These are phyloP conservation scores for Gorsachius magnificus DNA, from an alignment of 2,797 vertebrate genomes.

Conservation along the genomic window DNA sequence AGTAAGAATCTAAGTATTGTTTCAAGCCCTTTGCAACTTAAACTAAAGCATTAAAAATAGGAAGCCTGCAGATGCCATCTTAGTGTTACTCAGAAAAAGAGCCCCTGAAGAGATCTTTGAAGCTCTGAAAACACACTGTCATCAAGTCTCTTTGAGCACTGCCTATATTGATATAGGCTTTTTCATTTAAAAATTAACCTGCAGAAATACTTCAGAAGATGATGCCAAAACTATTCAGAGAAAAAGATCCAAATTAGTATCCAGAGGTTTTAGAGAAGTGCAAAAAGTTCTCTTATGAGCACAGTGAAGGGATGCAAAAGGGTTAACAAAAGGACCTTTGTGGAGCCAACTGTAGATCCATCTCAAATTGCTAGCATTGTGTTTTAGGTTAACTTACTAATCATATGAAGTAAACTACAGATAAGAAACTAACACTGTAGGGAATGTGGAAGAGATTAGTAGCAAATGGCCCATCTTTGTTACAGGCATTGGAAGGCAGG, in stretches of 20 bases:
- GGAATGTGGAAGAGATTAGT: no score
- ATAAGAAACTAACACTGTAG: no score
- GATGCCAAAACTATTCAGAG: neutral
- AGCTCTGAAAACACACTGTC: constrained; percentile 41
- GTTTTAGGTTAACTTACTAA: no score
- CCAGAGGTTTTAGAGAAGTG: neutral
- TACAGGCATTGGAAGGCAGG: no score
- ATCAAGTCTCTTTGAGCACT: constrained; percentile 37
- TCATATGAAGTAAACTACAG: no score
- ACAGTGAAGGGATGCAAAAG: no score
- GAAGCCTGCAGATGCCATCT: constrained; percentile 13
- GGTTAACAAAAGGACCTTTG: no score
- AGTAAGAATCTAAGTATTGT: constrained; percentile 1
- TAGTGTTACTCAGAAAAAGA: constrained; percentile 8
- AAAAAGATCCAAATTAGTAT: neutral
- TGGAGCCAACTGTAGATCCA: no score
- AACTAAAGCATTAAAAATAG: constrained; percentile 46
- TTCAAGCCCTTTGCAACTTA: constrained; percentile 32
- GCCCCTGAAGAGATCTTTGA: constrained; percentile 9
- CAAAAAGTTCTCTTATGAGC: neutral
- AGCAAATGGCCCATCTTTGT: no score
- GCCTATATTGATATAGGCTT: neutral
- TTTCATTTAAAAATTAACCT: constrained; percentile 60
- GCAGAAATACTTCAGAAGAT: constrained; percentile 45
- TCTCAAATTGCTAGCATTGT: no score